phyloP scores from a whole-genome alignment of 2,888 invertebrate genomes.

The Epistrophella euchroma region DNA sequence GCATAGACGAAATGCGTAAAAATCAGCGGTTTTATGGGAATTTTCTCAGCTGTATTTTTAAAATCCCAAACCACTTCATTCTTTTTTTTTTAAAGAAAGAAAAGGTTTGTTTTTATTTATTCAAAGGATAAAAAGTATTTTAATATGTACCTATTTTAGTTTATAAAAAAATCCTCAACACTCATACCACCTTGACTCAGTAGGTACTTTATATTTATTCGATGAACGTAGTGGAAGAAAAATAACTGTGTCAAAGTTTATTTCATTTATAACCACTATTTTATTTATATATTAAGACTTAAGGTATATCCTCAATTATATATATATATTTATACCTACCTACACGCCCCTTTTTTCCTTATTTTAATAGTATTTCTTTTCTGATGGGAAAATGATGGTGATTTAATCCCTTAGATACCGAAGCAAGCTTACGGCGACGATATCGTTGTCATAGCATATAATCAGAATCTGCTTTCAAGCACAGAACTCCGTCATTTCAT shows the following conservation, averaged over 20 bases:
- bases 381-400: constrained; percentile 48
- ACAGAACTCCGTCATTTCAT: constrained; percentile 56
- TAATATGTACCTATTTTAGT: too few species aligned
- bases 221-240: constrained; percentile 33
- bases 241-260: neutral
- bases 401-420: constrained; percentile 66
- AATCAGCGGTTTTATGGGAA: too few species aligned
- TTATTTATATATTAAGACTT: neutral
- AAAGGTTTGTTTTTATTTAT: too few species aligned
- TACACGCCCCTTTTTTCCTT: neutral
- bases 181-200: neutral
- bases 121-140: too few species aligned
- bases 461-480: constrained; percentile 47
- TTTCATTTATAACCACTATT: constrained; percentile 20
- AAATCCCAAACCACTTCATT: too few species aligned
- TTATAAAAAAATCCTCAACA: too few species aligned
- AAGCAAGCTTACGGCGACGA: constrained; percentile 44
- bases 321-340: neutral
- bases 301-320: neutral
- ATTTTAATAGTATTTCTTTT: neutral
- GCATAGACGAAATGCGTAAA: too few species aligned
- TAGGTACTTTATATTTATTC: constrained; percentile 14
- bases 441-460: constrained; percentile 60
- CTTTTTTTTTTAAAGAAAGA: too few species aligned
- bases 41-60: too few species aligned